These are phyloP conservation scores for Lemur catta DNA, from an alignment of 2,797 vertebrate species.

Conservation along the genomic window DNA sequence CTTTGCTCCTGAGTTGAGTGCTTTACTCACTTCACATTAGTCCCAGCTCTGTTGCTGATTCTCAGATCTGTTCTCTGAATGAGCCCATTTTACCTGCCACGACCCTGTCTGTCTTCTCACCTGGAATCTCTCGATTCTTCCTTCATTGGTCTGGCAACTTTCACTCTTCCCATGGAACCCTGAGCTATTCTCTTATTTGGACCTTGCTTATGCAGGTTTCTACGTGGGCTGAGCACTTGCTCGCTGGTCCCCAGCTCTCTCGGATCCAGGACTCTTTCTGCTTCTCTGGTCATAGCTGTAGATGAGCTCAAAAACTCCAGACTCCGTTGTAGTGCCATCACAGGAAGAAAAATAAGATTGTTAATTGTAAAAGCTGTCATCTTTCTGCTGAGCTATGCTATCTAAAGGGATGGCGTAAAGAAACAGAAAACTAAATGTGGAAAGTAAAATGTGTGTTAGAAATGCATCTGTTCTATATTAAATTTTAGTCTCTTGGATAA, in stretches of 20 bases:
- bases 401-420: neutral
- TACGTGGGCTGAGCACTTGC: neutral
- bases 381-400: neutral
- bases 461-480: conserved; percentile 51
- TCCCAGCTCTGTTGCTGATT: neutral
- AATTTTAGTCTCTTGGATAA: neutral
- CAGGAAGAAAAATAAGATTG: conserved; percentile 89
- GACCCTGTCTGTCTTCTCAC: neutral
- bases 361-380: fast-evolving
- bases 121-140: neutral
- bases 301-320: conserved; percentile 88
- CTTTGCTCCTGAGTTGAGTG: neutral
- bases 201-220: neutral
- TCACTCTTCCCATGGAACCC: neutral
- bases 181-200: neutral
- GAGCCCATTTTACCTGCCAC: neutral
- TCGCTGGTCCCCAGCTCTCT: neutral
- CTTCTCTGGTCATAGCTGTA: conserved; percentile 82
- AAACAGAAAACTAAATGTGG: neutral
- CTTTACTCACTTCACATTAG: neutral
- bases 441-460: neutral
- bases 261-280: neutral
- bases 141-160: neutral
- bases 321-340: conserved; percentile 85
- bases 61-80: neutral